Percentiles rank a stretch among this genome's conserved stretches.
These are phyloP conservation scores for Poeciliopsis paucimaculata DNA, from an alignment of 2,797 vertebrate species.

Conservation along the genomic window DNA sequence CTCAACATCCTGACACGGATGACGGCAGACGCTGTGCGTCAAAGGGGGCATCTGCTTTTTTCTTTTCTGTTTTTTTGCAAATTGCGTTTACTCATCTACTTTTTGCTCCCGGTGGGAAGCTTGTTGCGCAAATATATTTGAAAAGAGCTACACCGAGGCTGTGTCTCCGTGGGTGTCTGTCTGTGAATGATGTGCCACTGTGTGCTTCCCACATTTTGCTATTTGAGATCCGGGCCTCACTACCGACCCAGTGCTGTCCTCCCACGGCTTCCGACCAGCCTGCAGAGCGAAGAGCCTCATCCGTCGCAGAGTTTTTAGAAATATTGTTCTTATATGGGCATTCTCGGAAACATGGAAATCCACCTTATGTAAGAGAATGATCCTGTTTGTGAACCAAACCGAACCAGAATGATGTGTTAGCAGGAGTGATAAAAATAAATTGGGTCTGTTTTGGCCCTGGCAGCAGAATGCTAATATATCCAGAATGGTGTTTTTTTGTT, in stretches of 20 bases:
- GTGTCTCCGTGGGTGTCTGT: slow-evolving; percentile 51
- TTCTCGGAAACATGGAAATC: slow-evolving; percentile 33
- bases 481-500: not conserved
- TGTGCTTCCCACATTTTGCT: slow-evolving; percentile 65
- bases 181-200: slow-evolving; percentile 45
- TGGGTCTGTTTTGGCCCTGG: not conserved
- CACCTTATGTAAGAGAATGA: slow-evolving; percentile 45
- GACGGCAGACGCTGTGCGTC: slow-evolving; percentile 23
- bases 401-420: not conserved
- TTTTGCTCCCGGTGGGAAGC: slow-evolving; percentile 47
- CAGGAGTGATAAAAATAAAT: not conserved
- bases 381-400: not conserved
- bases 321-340: slow-evolving; percentile 7
- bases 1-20: not conserved
- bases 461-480: not conserved
- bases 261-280: slow-evolving; percentile 56
- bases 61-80: not conserved
- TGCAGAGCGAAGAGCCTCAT: not conserved
- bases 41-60: slow-evolving; percentile 55
- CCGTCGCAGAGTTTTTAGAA: not conserved
- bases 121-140: slow-evolving; percentile 54
- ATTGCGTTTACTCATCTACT: slow-evolving; percentile 25
- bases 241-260: slow-evolving; percentile 54
- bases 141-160: slow-evolving; percentile 37
- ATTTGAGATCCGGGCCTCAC: slow-evolving; percentile 47